Evolutionary conservation across 2,797 vertebrate species (phyloP).

Genomic region (Astyanax mexicanus): DNA sequence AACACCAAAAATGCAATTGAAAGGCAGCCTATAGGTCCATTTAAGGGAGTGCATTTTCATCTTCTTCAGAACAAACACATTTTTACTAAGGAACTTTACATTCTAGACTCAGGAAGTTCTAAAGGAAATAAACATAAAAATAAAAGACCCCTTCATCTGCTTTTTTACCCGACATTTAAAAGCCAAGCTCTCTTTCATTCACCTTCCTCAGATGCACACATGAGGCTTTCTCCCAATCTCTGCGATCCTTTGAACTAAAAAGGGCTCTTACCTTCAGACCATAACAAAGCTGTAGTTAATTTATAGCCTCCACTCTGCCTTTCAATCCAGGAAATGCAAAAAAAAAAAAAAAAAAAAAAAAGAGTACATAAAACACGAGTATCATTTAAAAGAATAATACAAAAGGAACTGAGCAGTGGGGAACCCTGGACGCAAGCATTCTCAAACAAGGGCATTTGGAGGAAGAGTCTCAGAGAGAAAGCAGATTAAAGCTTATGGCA

Average conservation of each 20-base stretch:
- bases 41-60: not conserved
- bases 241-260: not conserved
- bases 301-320: not conserved
- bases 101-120: not conserved
- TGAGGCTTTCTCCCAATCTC: not conserved
- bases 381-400: conserved; percentile 18
- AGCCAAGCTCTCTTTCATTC: not conserved
- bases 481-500: conserved; percentile 52
- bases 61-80: not conserved
- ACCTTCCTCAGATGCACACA: not conserved
- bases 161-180: not conserved
- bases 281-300: conserved; percentile 3
- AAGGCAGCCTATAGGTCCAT: not conserved
- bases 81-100: conserved; percentile 1
- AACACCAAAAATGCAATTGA: conserved; percentile 9
- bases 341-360: no score
- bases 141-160: conserved; percentile 8
- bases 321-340: conserved; percentile 6
- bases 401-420: conserved; percentile 20
- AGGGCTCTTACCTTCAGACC: not conserved
- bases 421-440: conserved; percentile 9
- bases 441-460: conserved; percentile 33
- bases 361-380: not conserved
- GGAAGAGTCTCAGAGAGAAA: conserved; percentile 41
- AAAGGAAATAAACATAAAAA: not conserved